Evolutionary conservation across 1,140 invertebrate genomes (phyloP), one percentile per base, ranked within the genome.

Genomic region (Sinella curviseta): DNA sequence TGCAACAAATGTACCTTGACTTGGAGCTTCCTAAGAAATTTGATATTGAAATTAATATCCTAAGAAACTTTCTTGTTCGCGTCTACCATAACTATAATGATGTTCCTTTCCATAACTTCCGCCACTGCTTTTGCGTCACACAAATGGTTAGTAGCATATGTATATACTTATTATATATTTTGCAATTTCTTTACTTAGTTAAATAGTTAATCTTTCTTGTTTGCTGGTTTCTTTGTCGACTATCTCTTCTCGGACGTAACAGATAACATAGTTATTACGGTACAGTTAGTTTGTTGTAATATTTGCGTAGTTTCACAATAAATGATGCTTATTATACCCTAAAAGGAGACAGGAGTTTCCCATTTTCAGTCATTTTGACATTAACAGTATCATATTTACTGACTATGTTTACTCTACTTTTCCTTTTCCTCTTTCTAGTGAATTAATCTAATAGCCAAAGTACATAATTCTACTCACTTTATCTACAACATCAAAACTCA

Each of bases 41-140:
- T 85, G 91, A 91, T 86, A 94, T 95, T 85, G 90, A 93, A 84
- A 89, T 93, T 84, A 88, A 89, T 65, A 90, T 89, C n/a, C 87
- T 94, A 54, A 88, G 91, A 67, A 91, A 91, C 84, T 94, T 93
- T 87, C 89, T 94, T 55, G 93, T 91, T 84, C 90, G 92, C 86
- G 93, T 95, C 48, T 94, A 95, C 86, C 93, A 94, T 86, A 94
- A 95, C 87, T 96, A 96, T 88, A 93, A 94, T 86, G 93, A 94
- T 87, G 94, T 95, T 85, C 94, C 94, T 65, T 96, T 95, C 88
- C 94, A 96, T 86, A 95, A 95, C 88, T 95, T 95, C 87, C 90
- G 94, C 70, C 94, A 96, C 85, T 94, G 93, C 85, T 96, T 96
- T 87, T 95, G 93, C 88, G 94, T 96, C 70, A 91, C 94, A 57